phyloP scores from a whole-genome alignment of 2,797 vertebrate species.

The Sardinella longiceps region DNA sequence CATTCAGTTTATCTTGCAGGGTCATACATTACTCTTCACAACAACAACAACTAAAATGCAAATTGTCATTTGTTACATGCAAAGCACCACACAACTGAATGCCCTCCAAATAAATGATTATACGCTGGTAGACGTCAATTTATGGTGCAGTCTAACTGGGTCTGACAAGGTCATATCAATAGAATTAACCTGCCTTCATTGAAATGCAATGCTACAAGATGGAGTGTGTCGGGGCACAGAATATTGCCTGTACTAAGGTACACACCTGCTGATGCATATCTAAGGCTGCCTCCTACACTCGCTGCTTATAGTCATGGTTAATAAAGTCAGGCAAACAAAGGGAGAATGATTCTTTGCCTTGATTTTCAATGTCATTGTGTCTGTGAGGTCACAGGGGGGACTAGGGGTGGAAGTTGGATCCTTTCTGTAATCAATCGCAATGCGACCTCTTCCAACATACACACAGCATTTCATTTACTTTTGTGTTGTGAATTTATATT shows the following conservation, averaged over 20 bases:
- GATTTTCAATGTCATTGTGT: neutral
- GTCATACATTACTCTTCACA: neutral
- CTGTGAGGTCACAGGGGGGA: neutral
- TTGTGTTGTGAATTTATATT: no score
- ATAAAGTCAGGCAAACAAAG: neutral
- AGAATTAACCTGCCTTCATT: conserved; percentile 15
- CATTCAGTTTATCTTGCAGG: neutral
- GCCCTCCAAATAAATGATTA: neutral
- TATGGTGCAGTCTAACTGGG: neutral
- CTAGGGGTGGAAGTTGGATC: neutral
- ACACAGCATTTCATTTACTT: no score
- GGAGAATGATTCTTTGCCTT: neutral
- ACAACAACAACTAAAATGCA: neutral
- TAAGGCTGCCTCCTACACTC: neutral
- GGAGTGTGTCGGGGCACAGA: conserved; percentile 15
- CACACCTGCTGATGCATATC: neutral
- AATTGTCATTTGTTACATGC: neutral
- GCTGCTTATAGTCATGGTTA: neutral
- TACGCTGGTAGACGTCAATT: neutral
- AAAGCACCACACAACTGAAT: neutral
- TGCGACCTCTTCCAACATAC: no score
- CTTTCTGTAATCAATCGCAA: neutral
- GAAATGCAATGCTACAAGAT: neutral
- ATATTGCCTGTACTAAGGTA: neutral
- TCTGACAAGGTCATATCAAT: conserved; percentile 21